Base-by-base conservation (phyloP, 2,888 invertebrate species). In the Melanostoma scalare region DNA sequence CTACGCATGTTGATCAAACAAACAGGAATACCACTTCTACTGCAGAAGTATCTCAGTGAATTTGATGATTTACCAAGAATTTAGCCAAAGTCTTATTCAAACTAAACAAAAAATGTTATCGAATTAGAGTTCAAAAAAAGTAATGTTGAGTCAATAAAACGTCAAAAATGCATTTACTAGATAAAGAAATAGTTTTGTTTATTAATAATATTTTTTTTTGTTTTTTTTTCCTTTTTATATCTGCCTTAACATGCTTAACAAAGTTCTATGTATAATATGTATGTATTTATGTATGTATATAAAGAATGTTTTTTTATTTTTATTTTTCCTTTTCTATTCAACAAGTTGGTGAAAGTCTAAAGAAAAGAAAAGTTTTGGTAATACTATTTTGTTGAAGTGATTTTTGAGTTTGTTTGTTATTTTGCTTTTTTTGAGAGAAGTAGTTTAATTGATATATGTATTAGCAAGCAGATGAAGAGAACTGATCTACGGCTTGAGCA, bases 31-130 rank as follows among this genome's bases (percentile, higher is more conserved):
- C 91, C 91, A 8, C 85, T 76, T 42, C 86, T 87, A 2, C 72
- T 91, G 36, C 89, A 90, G 73, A 86, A 84, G 73, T 91, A 88
- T 85, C 85, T 91, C 8, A 86, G 86, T 84, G 88, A 90, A 9
- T 91, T 89, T 75, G 86, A 88, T 58, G 91, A 91, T 85, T 85
- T 90, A 77, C 88, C 89, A 10, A 60, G 76, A 65, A 65, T 81
- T 58, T 72, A 76, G 60, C 61, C 46, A 56, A 20, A 56, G n/a
- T 65, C 35, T 31, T 60, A 35, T 36, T 68, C 10, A 20, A 20
- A 20, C 20, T 20, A 20, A 20, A 20, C 20, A 20, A 20, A 20
- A 20, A 58, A 58, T 76, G 76, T 77, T 81, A 40, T 46, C 38
- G 31, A 38, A 46, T 50, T 58, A 72, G 60, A 71, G 78, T 74